phyloP scores from a whole-genome alignment of 2,888 invertebrate genomes.

The Callimorpha dominula region DNA sequence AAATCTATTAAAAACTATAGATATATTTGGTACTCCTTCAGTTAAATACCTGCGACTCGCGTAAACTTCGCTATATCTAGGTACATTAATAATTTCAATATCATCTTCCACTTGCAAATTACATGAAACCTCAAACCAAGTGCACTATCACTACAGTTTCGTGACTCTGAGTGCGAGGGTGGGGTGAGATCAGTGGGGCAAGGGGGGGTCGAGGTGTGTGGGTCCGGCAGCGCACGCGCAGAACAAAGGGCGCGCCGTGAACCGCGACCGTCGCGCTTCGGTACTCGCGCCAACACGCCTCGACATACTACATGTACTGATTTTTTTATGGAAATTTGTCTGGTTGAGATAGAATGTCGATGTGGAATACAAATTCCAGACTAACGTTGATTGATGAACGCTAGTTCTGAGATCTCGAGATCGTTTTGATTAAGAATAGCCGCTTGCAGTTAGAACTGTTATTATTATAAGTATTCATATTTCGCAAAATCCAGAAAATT shows the following conservation, averaged over 20 bases:
- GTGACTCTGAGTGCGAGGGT: slow-evolving; percentile 40
- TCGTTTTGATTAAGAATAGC: not conserved
- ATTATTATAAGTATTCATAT: not conserved
- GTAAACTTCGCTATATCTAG: not conserved
- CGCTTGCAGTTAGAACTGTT: no score
- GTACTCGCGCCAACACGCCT: slow-evolving; percentile 61
- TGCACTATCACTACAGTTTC: slow-evolving; percentile 33
- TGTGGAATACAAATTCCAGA: slow-evolving; percentile 23
- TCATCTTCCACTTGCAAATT: slow-evolving; percentile 36
- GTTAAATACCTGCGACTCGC: not conserved
- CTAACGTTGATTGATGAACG: slow-evolving; percentile 10
- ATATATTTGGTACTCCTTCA: not conserved
- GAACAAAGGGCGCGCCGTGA: slow-evolving; percentile 87
- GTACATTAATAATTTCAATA: not conserved
- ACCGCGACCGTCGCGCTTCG: slow-evolving; percentile 83
- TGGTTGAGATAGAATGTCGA: slow-evolving; percentile 48
- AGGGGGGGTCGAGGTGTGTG: slow-evolving; percentile 49
- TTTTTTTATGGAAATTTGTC: slow-evolving; percentile 65
- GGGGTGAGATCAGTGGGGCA: slow-evolving; percentile 29
- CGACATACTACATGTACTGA: slow-evolving; percentile 58
- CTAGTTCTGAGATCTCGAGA: not conserved
- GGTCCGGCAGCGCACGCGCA: slow-evolving; percentile 74
- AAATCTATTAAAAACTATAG: not conserved
- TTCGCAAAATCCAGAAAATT: not conserved
- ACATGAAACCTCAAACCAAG: slow-evolving; percentile 40